Percentiles rank a stretch among this genome's conserved stretches.
Conservation (phyloP, 2,113 vertebrate genomes). For the Hippoglossus stenolepis region DNA sequence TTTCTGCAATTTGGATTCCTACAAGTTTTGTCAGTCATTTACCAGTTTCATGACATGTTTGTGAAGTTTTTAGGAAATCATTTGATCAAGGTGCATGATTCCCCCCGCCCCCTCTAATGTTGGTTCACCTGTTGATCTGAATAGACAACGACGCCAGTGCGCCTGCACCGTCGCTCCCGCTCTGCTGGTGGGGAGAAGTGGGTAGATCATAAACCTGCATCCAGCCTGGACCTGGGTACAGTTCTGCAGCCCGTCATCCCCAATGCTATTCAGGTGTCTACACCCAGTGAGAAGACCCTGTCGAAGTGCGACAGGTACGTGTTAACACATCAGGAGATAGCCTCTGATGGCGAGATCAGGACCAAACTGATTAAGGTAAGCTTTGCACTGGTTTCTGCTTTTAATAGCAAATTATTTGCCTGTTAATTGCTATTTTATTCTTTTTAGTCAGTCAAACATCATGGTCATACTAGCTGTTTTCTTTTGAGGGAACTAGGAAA, state of each 20-base stretch:
- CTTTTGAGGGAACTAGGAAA: too few relatives aligned
- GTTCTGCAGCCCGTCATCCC: conserved; percentile 93
- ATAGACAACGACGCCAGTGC: conserved; percentile 85
- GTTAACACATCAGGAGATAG: conserved; percentile 96
- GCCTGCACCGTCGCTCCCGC: conserved; percentile 88
- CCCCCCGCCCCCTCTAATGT: background rate
- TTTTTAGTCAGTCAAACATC: background rate
- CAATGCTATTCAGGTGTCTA: conserved; percentile 89
- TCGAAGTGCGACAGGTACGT: conserved; percentile 96
- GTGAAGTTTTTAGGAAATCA: background rate
- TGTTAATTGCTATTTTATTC: too few relatives aligned
- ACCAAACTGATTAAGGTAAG: conserved; percentile 95
- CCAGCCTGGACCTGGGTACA: conserved; percentile 90
- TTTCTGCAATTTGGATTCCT: background rate
- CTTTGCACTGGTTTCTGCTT: background rate
- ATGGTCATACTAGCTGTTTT: too few relatives aligned
- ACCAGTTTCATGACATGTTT: rapidly evolving
- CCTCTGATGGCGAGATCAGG: conserved; percentile 95
- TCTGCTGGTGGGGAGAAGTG: conserved; percentile 92
- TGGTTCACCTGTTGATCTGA: background rate
- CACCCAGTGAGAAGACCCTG: conserved; percentile 90
- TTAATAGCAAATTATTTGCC: background rate
- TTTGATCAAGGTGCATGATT: background rate
- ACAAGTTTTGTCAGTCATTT: background rate
- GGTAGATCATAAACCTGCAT: conserved; percentile 94